A percentile compares a stretch with the other conserved stretches of the same genome.
phyloP scores from a whole-genome alignment of 2,113 vertebrate species.

The Blennius ocellaris region DNA sequence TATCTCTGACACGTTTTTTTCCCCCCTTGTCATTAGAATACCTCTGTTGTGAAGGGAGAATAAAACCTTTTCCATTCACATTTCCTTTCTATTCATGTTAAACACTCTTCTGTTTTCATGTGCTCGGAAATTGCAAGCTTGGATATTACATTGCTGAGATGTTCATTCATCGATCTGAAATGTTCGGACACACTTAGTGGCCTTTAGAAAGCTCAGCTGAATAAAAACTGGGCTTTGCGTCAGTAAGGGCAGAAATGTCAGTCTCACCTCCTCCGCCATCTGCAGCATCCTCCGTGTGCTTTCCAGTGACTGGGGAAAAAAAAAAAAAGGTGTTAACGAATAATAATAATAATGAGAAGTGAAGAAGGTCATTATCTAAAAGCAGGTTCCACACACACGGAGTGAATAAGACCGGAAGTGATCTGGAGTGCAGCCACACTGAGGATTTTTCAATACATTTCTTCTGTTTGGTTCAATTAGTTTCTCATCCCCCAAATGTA shows the following conservation, averaged over 20 bases:
- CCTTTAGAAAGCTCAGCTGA: neutral
- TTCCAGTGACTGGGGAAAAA: conserved; percentile 90
- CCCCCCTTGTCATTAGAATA: too few relatives aligned
- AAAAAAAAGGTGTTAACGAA: neutral
- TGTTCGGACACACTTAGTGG: neutral
- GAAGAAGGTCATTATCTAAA: neutral
- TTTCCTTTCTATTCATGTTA: neutral
- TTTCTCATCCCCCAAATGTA: neutral
- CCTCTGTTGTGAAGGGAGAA: neutral
- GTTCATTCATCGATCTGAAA: neutral
- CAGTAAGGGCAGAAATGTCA: conserved; percentile 10
- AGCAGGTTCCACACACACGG: neutral
- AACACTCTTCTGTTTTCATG: neutral
- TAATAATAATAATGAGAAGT: neutral
- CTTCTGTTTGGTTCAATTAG: neutral
- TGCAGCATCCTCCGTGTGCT: conserved; percentile 95
- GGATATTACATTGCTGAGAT: neutral
- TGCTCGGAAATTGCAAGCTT: neutral
- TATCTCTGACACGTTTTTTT: neutral
- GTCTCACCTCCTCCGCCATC: conserved; percentile 94
- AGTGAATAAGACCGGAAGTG: neutral
- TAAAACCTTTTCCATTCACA: neutral
- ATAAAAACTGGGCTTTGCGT: conserved; percentile 1
- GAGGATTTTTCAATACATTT: neutral
- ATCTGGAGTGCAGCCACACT: neutral